phyloP scores from a whole-genome alignment of 2,113 vertebrate genomes.

The Rattus norvegicus region GRCr8 NC_086023.1:75010001-75010500 shows the following conservation, averaged over 20 bases:
- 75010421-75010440: conserved; percentile 43
- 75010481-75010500: background rate
- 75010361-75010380: conserved; percentile 72
- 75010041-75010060: background rate
- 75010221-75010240: background rate
- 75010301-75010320: conserved; percentile 31
- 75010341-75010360: conserved; percentile 50
- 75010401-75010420: conserved; percentile 54
- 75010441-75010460: conserved; percentile 42
- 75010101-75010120: background rate
- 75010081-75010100: conserved; percentile 13
- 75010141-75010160: background rate
- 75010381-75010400: conserved; percentile 56
- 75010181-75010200: background rate
- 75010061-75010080: background rate
- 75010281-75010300: conserved; percentile 43
- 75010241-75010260: conserved; percentile 15
- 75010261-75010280: conserved; percentile 10
- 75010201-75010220: background rate
- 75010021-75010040: background rate
- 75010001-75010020: background rate
- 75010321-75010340: conserved; percentile 59
- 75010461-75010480: conserved; percentile 59
- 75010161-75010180: background rate
- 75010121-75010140: background rate